A percentile compares a stretch with the other conserved stretches of the same genome.
Evolutionary conservation across 1,140 invertebrate species (phyloP).

Genomic region (Pollicipes pollicipes): DNA sequence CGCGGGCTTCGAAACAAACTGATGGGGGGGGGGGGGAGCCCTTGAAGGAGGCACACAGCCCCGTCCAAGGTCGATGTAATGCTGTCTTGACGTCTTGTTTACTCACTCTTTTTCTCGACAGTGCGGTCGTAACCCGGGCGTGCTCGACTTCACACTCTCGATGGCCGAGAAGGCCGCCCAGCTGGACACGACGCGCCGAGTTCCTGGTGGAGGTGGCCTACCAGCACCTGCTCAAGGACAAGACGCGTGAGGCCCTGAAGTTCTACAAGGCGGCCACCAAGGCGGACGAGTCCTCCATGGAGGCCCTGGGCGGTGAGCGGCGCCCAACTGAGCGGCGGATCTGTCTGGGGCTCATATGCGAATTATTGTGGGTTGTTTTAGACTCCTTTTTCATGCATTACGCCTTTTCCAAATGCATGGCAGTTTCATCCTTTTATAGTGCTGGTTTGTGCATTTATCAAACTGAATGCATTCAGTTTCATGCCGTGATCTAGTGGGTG

Average conservation of each 20-base stretch:
- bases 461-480: too few relatives aligned
- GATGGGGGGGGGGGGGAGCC: too few relatives aligned
- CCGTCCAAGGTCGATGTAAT: too few relatives aligned
- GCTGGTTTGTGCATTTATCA: too few relatives aligned
- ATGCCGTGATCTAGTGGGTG: too few relatives aligned
- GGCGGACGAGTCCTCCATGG: constrained; percentile 60
- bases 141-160: constrained; percentile 51
- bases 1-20: too few relatives aligned
- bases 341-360: constrained; percentile 14
- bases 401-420: too few relatives aligned
- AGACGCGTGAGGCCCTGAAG: constrained; percentile 54
- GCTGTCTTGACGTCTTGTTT: too few relatives aligned
- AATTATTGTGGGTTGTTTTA: too few relatives aligned
- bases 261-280: constrained; percentile 61
- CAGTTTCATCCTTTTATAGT: too few relatives aligned
- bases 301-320: constrained; percentile 38
- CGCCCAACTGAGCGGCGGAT: constrained; percentile 2
- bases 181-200: constrained; percentile 45
- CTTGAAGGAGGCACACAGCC: too few relatives aligned
- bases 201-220: constrained; percentile 62
- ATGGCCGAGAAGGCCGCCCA: constrained; percentile 56
- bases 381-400: too few relatives aligned
- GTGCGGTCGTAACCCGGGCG: constrained; percentile 47
- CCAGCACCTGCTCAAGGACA: constrained; percentile 49
- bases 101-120: constrained; percentile 21